Conservation (phyloP, 2,797 vertebrate species). For the Enteromius unitaeniatus region DNA sequence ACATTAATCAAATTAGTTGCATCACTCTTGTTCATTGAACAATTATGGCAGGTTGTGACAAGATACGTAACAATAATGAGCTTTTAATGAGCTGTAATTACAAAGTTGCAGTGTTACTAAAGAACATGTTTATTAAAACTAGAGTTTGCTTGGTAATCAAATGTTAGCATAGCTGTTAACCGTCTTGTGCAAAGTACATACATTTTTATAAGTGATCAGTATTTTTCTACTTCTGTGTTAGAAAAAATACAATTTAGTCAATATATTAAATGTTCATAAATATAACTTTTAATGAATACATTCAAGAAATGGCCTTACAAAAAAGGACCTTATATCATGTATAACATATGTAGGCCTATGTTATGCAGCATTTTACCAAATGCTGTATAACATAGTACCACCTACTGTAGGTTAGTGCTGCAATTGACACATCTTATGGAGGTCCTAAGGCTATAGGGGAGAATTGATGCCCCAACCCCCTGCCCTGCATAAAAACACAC, state of each 20-base stretch:
- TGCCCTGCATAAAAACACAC: neutral
- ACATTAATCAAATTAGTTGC: neutral
- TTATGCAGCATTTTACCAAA: neutral
- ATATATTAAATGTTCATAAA: slow-evolving; percentile 40
- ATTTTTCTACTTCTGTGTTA: neutral
- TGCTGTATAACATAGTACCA: no score
- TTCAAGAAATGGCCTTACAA: neutral
- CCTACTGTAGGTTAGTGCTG: neutral
- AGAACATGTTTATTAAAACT: neutral
- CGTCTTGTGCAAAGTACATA: neutral
- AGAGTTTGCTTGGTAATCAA: neutral
- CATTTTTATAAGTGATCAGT: neutral
- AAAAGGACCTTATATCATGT: neutral
- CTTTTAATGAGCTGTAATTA: slow-evolving; percentile 2
- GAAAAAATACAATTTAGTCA: neutral
- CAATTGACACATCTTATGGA: neutral
- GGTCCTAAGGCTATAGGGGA: neutral
- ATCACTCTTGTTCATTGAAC: neutral
- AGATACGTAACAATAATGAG: neutral
- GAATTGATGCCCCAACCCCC: neutral
- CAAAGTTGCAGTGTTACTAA: neutral
- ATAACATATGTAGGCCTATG: neutral
- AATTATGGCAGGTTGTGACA: slow-evolving; percentile 19
- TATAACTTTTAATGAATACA: slow-evolving; percentile 14
- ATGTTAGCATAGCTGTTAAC: neutral